Percentiles rank a stretch among this genome's conserved stretches.
These are phyloP conservation scores for Salmo trutta DNA, from an alignment of 2,797 vertebrate genomes.

Conservation along the genomic window DNA sequence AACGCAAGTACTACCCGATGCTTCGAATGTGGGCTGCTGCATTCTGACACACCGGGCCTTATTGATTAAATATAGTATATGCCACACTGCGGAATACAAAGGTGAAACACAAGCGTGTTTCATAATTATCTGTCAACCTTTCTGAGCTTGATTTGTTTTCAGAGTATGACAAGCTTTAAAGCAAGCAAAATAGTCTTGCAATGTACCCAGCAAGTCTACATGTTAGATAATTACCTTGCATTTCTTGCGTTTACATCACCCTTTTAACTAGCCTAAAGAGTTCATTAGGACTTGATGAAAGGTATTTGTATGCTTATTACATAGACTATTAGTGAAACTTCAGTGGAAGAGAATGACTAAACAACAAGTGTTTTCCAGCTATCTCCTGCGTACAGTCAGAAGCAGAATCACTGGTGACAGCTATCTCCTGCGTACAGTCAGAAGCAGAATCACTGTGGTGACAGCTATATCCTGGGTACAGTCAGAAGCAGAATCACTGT, in stretches of 20 bases:
- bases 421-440: too few species aligned
- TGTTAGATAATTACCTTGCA: neutral
- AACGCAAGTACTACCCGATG: too few species aligned
- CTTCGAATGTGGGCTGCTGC: too few species aligned
- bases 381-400: neutral
- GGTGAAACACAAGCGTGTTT: neutral
- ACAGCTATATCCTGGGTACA: too few species aligned
- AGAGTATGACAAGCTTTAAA: neutral
- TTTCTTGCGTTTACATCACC: neutral
- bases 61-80: neutral
- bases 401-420: too few species aligned
- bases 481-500: too few species aligned
- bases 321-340: neutral
- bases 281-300: neutral
- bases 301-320: neutral
- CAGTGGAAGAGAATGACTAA: neutral
- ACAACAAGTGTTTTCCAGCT: neutral
- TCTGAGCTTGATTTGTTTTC: neutral
- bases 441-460: too few species aligned
- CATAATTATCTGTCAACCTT: neutral
- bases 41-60: too few species aligned
- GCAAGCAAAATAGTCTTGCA: neutral
- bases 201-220: neutral
- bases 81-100: neutral
- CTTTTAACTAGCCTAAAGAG: neutral